Evolutionary conservation across 1,140 invertebrate species (phyloP).

Genomic region (Cydia splendana): DNA sequence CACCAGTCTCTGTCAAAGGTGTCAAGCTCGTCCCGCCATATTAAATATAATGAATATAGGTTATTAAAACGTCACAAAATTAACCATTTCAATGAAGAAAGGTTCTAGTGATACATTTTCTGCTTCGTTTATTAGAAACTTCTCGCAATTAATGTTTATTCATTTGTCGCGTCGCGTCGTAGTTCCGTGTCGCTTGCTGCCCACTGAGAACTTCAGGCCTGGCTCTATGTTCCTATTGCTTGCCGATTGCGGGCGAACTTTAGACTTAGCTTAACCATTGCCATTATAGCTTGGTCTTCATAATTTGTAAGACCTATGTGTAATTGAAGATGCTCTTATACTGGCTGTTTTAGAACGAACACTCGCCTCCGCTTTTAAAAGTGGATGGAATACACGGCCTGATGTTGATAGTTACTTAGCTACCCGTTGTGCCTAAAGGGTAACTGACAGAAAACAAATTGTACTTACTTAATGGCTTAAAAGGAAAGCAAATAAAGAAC

Average conservation of each 20-base stretch:
- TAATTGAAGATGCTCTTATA: not conserved
- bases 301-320: not conserved
- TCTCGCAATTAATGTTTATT: slow-evolving; percentile 37
- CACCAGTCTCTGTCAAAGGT: too few species aligned
- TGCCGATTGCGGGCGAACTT: not conserved
- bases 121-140: slow-evolving; percentile 39
- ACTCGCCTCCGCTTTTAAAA: not conserved
- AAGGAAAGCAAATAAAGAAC: not conserved
- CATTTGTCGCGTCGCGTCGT: slow-evolving; percentile 22
- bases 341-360: not conserved
- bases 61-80: too few species aligned
- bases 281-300: not conserved
- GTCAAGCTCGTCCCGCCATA: too few species aligned
- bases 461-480: slow-evolving; percentile 30
- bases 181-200: slow-evolving; percentile 28
- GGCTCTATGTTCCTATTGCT: not conserved
- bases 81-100: not conserved
- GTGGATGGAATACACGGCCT: not conserved
- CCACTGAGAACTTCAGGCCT: not conserved
- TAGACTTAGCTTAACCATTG: not conserved
- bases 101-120: slow-evolving; percentile 37
- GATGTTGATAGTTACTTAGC: slow-evolving; percentile 34
- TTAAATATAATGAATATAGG: too few species aligned
- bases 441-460: slow-evolving; percentile 38
- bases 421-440: slow-evolving; percentile 36